Percentiles rank a stretch among this genome's conserved stretches.
Evolutionary conservation across 2,888 invertebrate genomes (phyloP).

Genomic region (Criorhina ranunculi): DNA sequence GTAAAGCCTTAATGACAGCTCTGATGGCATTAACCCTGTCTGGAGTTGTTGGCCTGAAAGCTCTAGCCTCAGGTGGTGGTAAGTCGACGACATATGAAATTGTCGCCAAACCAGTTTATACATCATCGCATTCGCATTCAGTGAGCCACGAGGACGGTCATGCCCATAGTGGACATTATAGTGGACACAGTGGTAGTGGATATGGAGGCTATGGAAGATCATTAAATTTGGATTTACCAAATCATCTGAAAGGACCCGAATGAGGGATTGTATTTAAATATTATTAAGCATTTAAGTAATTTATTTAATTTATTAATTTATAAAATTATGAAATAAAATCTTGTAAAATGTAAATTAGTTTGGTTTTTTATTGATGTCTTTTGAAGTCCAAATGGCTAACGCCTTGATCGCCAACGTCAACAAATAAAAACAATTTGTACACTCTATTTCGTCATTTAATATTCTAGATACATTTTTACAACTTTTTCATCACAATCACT

Average conservation of each 20-base stretch:
- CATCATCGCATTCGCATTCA: slow-evolving; percentile 87
- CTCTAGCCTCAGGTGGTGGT: slow-evolving; percentile 88
- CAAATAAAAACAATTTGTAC: no score
- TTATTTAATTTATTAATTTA: slow-evolving; percentile 65
- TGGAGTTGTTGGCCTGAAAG: slow-evolving; percentile 90
- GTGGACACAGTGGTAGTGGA: slow-evolving; percentile 85
- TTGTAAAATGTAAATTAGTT: background rate
- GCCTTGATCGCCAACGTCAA: no score
- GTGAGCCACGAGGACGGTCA: slow-evolving; percentile 87
- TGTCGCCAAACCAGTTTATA: slow-evolving; percentile 92
- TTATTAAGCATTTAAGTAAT: background rate
- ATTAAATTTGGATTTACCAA: slow-evolving; percentile 80
- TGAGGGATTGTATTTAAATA: background rate
- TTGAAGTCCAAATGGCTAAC: no score
- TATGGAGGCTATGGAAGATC: slow-evolving; percentile 85
- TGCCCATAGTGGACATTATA: slow-evolving; percentile 81
- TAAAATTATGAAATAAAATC: slow-evolving; percentile 8
- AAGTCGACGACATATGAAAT: slow-evolving; percentile 93
- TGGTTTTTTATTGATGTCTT: background rate
- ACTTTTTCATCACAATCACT: no score
- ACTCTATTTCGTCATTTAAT: no score
- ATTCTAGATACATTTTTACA: no score
- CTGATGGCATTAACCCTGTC: slow-evolving; percentile 92
- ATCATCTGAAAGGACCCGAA: slow-evolving; percentile 72
- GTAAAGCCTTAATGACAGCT: slow-evolving; percentile 93